Base-by-base conservation (phyloP, 2,888 invertebrate species). In the Melanostoma scalare region DNA sequence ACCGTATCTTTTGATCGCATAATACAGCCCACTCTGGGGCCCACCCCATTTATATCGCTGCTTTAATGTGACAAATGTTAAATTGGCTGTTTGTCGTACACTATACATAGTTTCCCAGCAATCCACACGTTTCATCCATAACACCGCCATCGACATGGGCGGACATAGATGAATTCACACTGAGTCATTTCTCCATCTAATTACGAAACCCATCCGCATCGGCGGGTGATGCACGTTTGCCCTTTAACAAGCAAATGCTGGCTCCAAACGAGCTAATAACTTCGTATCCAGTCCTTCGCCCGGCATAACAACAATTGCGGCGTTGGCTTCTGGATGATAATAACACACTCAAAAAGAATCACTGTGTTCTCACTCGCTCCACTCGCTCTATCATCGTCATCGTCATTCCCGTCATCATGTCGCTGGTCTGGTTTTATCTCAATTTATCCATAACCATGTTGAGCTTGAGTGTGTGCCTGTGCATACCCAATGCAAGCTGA, bases 131-230 rank as follows among this genome's bases (percentile, higher is more conserved):
- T 46, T 20, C 35, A 58, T 61, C 2, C 20, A 46, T 46, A 61
- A 61, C 46, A 44, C 10, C 1, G 1, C n/a, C n/a, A 60, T 44
- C 38, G 33, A 20, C 40, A 20, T 31, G 42, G n/a, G 42, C 58
- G 42, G 31, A 42, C 33, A 65, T 36, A 65, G 44, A 55, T 53
- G 42, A 58, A 61, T 46, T 9, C 35, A 50, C 8, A 50, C 44
- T 65, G 56, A 72, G 35, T 69, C 68, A 65, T 52, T 61, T 46
- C 63, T 44, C 42, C 46, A 71, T 53, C 71, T 80, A 75, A 80
- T 75, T 75, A 75, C 40, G 80, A 67, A 80, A 75, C 75, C 75
- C 71, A 65, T 75, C 6, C 58, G 10, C 71, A 63, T 75, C 58
- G 20, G 3, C 6, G 3, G 8, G 10, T 36, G 50, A 63, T 63